phyloP scores from a whole-genome alignment of 2,113 vertebrate genomes.

The Pseudonaja textilis region DNA sequence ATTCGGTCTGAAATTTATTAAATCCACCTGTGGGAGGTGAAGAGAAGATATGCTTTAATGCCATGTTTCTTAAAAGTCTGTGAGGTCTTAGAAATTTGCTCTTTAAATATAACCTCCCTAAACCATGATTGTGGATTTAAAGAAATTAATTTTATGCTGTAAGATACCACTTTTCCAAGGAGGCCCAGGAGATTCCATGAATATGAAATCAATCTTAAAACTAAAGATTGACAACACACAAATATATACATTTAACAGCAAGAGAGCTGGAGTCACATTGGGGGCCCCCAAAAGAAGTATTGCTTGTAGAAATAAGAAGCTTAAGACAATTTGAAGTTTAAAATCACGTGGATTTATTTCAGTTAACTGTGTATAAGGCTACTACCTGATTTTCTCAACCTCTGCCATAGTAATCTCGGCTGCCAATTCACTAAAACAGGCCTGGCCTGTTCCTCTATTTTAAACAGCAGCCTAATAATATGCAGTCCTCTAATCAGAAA shows the following conservation, averaged over 20 bases:
- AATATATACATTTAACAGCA: background rate
- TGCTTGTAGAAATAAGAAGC: background rate
- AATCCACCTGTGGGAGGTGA: constrained; percentile 83
- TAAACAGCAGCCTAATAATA: background rate
- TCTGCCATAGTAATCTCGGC: background rate
- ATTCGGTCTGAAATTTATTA: constrained; percentile 95
- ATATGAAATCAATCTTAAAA: background rate
- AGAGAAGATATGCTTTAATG: constrained; percentile 26
- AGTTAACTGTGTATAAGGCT: background rate
- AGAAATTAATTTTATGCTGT: background rate
- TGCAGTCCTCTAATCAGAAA: background rate
- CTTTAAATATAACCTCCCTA: background rate
- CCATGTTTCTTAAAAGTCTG: background rate
- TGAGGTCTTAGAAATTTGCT: background rate
- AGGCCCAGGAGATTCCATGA: background rate
- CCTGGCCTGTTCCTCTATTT: background rate
- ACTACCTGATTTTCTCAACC: background rate
- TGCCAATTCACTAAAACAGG: background rate
- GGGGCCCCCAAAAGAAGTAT: background rate
- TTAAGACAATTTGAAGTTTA: background rate
- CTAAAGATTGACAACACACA: background rate
- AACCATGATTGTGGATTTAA: background rate
- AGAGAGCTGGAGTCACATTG: background rate
- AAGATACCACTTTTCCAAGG: background rate
- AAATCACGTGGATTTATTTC: background rate